Evolutionary conservation across 2,888 invertebrate species (phyloP), one percentile per base, ranked within the genome.

Genomic region (Leucoma salicis): DNA sequence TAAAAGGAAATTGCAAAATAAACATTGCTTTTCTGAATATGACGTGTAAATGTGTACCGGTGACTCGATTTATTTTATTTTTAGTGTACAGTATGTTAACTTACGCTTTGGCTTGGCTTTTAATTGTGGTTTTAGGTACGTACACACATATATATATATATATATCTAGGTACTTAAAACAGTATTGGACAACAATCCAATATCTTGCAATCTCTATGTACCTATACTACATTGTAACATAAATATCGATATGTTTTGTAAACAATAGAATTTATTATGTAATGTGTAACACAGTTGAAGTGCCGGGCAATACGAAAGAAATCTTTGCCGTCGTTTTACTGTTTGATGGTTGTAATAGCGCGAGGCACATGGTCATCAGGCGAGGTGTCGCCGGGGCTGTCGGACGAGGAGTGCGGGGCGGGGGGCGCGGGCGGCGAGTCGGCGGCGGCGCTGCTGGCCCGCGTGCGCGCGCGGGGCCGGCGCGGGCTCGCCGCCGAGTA

Each of bases 401-500:
- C 96, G 69, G 96, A 97, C 90, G 97, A 97, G 90, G 97, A 96
- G 89, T 95, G 95, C 78, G 92, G 95, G 66, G 92, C 92, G 53
- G 94, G 93, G 58, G 88, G 91, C 27, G 69, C 60, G 43, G 61
- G 56, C 91, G 64, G 94, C 14, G 90, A 95, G 79, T 88, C 91
- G 12, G 90, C 96, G 63, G 91, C 92, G 42, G 95, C 95, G 79
- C 92, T 97, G 71, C 92, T 96, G 53, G 93, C 94, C 52, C 92
- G 94, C 59, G 92, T 96, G 56, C 93, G 94, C 53, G 90, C 93
- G 64, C 92, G 94, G 53, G 95, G 96, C 35, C 92, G 96, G 34
- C 92, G 93, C 55, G 98, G 97, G 8, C 92, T 98, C 48, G 91
- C 93, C 66, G 93, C 94, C 53, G 98, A 98, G 83, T 99, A 98